These are phyloP conservation scores for Pterocles burchelli DNA, from an alignment of 2,113 vertebrate species.

Conservation along the genomic window DNA sequence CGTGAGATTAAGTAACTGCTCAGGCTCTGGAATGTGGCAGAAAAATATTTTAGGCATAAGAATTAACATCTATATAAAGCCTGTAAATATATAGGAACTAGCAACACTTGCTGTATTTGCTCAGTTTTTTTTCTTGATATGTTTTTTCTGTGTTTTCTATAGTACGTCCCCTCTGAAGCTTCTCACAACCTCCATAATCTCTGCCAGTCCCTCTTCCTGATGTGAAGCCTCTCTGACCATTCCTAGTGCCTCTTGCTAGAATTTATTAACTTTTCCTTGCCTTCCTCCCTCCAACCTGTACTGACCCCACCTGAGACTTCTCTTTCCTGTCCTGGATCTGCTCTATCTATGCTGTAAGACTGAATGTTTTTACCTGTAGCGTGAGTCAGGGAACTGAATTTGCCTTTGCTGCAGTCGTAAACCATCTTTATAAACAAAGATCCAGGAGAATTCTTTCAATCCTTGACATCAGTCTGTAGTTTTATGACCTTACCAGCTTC, in stretches of 20 bases:
- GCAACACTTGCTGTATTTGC: background rate
- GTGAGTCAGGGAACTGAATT: background rate
- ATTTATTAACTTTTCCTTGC: background rate
- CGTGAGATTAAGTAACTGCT: background rate
- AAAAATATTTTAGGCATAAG: background rate
- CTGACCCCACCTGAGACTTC: background rate
- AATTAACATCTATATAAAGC: background rate
- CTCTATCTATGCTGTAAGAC: background rate
- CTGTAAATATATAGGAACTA: background rate
- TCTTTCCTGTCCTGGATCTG: background rate
- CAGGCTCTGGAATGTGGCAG: background rate
- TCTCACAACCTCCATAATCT: background rate
- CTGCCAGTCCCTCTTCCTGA: background rate
- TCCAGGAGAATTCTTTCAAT: background rate
- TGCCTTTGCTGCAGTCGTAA: background rate
- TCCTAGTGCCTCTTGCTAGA: background rate
- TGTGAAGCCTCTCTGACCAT: background rate
- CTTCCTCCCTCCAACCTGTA: background rate
- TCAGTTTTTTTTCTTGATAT: background rate
- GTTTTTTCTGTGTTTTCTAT: background rate
- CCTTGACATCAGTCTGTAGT: slow-evolving; percentile 13
- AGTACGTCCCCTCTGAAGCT: rapidly evolving
- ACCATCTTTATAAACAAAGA: background rate
- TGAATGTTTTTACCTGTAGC: background rate
- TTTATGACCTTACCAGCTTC: slow-evolving; percentile 15